Evolutionary conservation across 2,113 vertebrate genomes (phyloP), one percentile per base, ranked within the genome.

Genomic region (Forbesichthys agassizii): DNA sequence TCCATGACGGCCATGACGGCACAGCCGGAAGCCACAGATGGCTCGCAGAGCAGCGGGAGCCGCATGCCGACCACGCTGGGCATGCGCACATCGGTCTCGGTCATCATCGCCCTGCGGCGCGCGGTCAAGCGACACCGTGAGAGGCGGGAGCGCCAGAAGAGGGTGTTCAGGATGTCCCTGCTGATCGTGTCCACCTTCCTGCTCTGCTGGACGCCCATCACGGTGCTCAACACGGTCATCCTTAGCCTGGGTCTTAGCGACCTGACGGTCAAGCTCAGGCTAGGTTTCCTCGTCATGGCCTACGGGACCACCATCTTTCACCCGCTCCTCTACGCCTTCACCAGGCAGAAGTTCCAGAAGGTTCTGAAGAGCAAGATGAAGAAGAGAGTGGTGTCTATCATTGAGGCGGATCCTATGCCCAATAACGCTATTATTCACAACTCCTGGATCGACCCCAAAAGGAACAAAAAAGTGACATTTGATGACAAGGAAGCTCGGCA

Each of bases 361-460:
- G 98, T 98, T 65, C 90, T 99, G 75, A 98, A 96, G 94, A 98
- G 96, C 89, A 99, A 98, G 91, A 99, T 99, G 96, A 99, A 99
- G 93, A 99, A 99, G 78, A 83, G 96, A 74, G 98, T 98, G 49
- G 98, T 99, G 88, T 99, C 97, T 5, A 96, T 99, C 86, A 95
- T 98, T 66, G 96, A 99, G 92, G 96, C 96, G 14, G 98, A 99
- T 56, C 96, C 96, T 6, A 89, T 95, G 81, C 98, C 97, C 66
- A 98, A 98, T 83, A 97, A 98, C 0, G 94, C 96, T 73, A 92
- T 99, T 79, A 98, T 99, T 87, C 97, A 97, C 84, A 99, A 99
- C 83, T 98, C 98, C 71, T 99, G 96, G 97, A 98, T 99, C 74
- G 96, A 99, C 77, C 97, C 96, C 85, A 96, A 97, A 85, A 94